A percentile compares a stretch with the other conserved stretches of the same genome.
These are phyloP conservation scores for Dromaius novaehollandiae DNA, from an alignment of 2,113 vertebrate genomes.

Conservation along the genomic window DNA sequence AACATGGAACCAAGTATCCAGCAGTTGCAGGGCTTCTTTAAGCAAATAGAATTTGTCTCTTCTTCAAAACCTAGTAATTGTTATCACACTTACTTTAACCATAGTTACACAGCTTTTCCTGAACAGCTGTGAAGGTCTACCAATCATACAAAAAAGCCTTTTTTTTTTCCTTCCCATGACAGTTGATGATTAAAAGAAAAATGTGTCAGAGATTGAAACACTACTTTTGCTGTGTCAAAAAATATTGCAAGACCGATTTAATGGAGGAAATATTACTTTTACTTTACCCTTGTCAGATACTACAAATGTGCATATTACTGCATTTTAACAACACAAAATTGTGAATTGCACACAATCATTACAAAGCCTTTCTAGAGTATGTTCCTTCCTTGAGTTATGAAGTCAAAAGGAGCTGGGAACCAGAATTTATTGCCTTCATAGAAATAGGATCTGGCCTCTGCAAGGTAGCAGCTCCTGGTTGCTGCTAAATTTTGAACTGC, in stretches of 20 bases:
- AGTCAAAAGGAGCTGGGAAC: background rate
- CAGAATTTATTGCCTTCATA: background rate
- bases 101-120: background rate
- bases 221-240: background rate
- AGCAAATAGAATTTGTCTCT: background rate
- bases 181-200: background rate
- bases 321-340: background rate
- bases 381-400: background rate
- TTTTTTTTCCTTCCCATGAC: background rate
- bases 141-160: background rate
- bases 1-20: background rate
- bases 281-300: background rate
- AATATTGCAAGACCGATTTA: background rate
- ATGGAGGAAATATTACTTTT: background rate
- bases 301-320: background rate
- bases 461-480: background rate
- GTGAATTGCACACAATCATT: background rate
- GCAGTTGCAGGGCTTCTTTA: background rate
- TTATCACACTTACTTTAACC: background rate
- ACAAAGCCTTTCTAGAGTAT: background rate
- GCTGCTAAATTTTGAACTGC: background rate
- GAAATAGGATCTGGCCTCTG: background rate
- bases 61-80: background rate
- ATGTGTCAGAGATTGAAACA: background rate
- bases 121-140: background rate